These are phyloP conservation scores for Heliothis subflexa DNA, from an alignment of 1,140 invertebrate species.

Conservation along the genomic window DNA sequence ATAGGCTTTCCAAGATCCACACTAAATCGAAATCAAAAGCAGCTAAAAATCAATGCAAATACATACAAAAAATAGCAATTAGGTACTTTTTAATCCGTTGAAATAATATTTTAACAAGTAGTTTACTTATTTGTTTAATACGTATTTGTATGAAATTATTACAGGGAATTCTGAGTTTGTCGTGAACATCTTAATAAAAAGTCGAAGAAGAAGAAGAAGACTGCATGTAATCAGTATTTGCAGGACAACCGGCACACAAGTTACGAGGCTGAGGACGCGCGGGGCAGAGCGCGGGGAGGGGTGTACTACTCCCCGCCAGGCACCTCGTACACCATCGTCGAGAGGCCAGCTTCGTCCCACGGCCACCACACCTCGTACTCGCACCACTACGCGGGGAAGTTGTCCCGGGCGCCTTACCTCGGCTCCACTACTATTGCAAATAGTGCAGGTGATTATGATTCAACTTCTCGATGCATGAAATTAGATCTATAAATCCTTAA, in stretches of 20 bases:
- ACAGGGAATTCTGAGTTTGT: too few relatives aligned
- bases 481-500: too few relatives aligned
- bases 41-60: too few relatives aligned
- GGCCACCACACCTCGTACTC: slow-evolving; percentile 88
- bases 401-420: slow-evolving; percentile 87
- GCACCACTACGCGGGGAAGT: slow-evolving; percentile 87
- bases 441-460: slow-evolving; percentile 65
- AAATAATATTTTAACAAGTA: too few relatives aligned
- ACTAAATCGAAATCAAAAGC: background rate
- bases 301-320: slow-evolving; percentile 90
- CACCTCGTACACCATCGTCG: slow-evolving; percentile 94
- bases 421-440: slow-evolving; percentile 87
- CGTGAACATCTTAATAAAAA: too few relatives aligned
- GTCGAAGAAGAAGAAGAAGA: slow-evolving; percentile 49
- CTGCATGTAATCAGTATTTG: slow-evolving; percentile 67
- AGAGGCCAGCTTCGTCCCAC: slow-evolving; percentile 91
- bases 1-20: background rate
- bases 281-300: slow-evolving; percentile 84
- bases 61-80: too few relatives aligned
- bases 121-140: too few relatives aligned
- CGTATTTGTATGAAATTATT: too few relatives aligned
- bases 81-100: too few relatives aligned
- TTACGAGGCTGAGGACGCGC: slow-evolving; percentile 80
- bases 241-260: slow-evolving; percentile 82
- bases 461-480: too few relatives aligned